phyloP scores from a whole-genome alignment of 2,113 vertebrate genomes.

The Xenotilapia flavipinnis region DNA sequence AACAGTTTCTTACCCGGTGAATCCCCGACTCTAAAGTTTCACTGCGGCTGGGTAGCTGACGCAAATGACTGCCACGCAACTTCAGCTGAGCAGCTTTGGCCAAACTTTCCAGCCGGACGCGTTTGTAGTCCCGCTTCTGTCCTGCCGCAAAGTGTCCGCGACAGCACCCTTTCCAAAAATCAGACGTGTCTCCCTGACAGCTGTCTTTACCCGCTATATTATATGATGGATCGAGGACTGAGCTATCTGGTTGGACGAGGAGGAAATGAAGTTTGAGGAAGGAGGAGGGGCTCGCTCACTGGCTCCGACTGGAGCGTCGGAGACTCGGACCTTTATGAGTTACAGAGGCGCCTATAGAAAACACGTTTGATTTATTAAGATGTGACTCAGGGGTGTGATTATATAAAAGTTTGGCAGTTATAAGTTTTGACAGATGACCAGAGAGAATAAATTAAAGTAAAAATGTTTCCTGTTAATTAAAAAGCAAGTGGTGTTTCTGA shows the following conservation, averaged over 20 bases:
- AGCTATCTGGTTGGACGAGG: constrained; percentile 4
- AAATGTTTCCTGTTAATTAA: not conserved
- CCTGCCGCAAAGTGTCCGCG: not conserved
- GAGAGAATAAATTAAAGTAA: not conserved
- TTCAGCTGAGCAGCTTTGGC: not conserved
- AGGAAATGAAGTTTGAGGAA: constrained; percentile 52
- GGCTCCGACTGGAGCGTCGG: constrained; percentile 64
- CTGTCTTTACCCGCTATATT: not conserved
- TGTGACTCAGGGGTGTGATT: not conserved
- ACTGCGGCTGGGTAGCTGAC: not conserved
- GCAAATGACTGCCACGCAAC: not conserved
- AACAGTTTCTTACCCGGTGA: not conserved
- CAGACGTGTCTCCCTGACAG: not conserved
- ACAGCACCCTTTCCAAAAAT: not conserved
- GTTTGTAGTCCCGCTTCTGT: not conserved
- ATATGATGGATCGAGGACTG: not conserved
- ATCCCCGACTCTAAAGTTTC: not conserved
- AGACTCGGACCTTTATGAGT: not conserved
- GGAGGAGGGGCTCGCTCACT: constrained; percentile 9
- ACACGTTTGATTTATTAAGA: not conserved
- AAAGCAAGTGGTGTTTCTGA: accelerated
- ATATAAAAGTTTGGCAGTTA: not conserved
- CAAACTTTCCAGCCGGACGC: not conserved
- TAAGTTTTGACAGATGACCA: not conserved
- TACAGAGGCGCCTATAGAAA: not conserved